phyloP scores from a whole-genome alignment of 2,888 invertebrate genomes.

The Melinopterus prodromus region DNA sequence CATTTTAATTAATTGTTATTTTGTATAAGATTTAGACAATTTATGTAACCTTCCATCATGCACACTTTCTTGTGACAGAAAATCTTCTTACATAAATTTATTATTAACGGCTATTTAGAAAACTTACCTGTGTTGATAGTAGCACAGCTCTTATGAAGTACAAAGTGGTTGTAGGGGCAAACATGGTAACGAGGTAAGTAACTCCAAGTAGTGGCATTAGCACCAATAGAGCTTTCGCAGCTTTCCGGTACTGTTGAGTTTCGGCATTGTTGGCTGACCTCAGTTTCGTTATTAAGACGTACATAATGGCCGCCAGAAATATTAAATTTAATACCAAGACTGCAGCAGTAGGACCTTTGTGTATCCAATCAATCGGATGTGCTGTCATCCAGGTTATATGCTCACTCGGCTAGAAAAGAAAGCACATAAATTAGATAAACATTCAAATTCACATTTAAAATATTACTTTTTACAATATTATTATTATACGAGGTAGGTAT shows the following conservation, averaged over 20 bases:
- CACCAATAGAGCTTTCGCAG: slow-evolving; percentile 89
- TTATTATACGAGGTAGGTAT: too few relatives aligned
- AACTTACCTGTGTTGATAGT: slow-evolving; percentile 86
- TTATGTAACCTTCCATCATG: too few relatives aligned
- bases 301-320: slow-evolving; percentile 87
- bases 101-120: background rate
- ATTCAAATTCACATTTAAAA: background rate
- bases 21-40: too few relatives aligned
- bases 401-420: background rate
- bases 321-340: slow-evolving; percentile 84
- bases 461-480: too few relatives aligned
- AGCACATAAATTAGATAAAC: background rate
- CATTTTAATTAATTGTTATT: too few relatives aligned
- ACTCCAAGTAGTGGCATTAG: slow-evolving; percentile 93
- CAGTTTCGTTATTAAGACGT: slow-evolving; percentile 92
- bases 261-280: slow-evolving; percentile 90
- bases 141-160: slow-evolving; percentile 82
- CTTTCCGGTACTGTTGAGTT: slow-evolving; percentile 90
- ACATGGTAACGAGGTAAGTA: slow-evolving; percentile 87
- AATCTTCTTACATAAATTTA: background rate
- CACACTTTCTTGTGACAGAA: too few relatives aligned
- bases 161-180: slow-evolving; percentile 84
- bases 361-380: slow-evolving; percentile 86
- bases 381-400: slow-evolving; percentile 74
- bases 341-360: slow-evolving; percentile 82